Evolutionary conservation across 2,888 invertebrate genomes (phyloP).

Genomic region (Acanthosepion lycidas): DNA sequence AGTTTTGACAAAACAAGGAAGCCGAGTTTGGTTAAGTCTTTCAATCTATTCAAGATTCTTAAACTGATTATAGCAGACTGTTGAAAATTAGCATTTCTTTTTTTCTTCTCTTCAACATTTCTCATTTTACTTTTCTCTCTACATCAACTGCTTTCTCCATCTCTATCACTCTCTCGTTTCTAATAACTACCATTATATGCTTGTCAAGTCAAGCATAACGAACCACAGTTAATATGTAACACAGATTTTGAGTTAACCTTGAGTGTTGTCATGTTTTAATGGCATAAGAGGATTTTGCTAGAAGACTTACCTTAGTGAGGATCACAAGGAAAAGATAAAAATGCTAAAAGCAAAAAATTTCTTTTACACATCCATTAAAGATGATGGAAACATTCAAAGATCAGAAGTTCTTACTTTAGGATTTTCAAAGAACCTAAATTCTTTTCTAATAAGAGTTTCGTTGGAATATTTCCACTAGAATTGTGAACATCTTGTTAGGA

Average conservation of each 20-base stretch:
- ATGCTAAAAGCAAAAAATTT: background rate
- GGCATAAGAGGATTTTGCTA: conserved; percentile 33
- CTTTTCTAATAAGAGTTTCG: background rate
- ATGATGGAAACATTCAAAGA: background rate
- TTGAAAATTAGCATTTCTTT: background rate
- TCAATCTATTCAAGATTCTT: no score
- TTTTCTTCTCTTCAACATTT: background rate
- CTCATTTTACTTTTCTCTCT: no score
- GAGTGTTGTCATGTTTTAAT: background rate
- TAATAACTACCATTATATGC: background rate
- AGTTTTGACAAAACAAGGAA: background rate
- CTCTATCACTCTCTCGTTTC: background rate
- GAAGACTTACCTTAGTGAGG: background rate
- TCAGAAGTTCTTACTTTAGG: conserved; percentile 33
- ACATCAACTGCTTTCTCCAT: background rate
- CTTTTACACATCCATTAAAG: background rate
- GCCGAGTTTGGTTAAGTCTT: no score
- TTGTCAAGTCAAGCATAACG: background rate
- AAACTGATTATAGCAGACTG: no score
- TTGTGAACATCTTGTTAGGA: background rate
- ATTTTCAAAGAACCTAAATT: conserved; percentile 33
- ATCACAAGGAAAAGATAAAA: background rate
- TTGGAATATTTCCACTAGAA: conserved; percentile 11
- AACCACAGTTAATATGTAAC: background rate
- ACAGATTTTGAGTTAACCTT: background rate